Conservation (phyloP, 2,797 vertebrate species). For the Aldrovandia affinis region DNA sequence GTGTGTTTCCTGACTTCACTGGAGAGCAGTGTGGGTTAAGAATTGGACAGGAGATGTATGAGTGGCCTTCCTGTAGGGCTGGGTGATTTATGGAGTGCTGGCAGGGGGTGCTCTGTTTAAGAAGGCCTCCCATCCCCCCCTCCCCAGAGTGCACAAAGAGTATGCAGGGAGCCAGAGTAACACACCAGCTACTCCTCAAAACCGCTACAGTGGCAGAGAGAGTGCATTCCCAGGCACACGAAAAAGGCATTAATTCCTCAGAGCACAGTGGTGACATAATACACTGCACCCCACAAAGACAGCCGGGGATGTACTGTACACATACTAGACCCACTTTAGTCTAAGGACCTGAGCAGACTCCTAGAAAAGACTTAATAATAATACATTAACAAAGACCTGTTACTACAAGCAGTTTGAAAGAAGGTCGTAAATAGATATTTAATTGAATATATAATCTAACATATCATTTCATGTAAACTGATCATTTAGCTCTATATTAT, state of each 20-base stretch:
- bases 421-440: not conserved
- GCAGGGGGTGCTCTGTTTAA: slow-evolving; percentile 16
- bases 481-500: not conserved
- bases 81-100: slow-evolving; percentile 22
- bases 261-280: not conserved
- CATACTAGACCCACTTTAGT: not conserved
- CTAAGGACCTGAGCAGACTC: not conserved
- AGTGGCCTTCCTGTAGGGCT: not conserved
- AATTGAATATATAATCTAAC: too few species aligned
- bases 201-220: not conserved
- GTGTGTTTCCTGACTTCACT: not conserved
- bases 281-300: slow-evolving; percentile 4
- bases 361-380: not conserved
- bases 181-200: not conserved
- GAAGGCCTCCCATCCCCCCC: not conserved
- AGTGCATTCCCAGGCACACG: slow-evolving; percentile 3
- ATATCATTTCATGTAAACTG: too few species aligned
- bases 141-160: not conserved
- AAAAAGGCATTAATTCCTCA: slow-evolving; percentile 21
- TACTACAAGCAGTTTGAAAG: not conserved
- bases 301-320: not conserved
- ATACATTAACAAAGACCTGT: not conserved
- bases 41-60: not conserved
- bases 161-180: not conserved
- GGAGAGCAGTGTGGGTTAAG: not conserved